Evolutionary conservation across 2,888 invertebrate species (phyloP).

Genomic region (Agriopis marginaria): DNA sequence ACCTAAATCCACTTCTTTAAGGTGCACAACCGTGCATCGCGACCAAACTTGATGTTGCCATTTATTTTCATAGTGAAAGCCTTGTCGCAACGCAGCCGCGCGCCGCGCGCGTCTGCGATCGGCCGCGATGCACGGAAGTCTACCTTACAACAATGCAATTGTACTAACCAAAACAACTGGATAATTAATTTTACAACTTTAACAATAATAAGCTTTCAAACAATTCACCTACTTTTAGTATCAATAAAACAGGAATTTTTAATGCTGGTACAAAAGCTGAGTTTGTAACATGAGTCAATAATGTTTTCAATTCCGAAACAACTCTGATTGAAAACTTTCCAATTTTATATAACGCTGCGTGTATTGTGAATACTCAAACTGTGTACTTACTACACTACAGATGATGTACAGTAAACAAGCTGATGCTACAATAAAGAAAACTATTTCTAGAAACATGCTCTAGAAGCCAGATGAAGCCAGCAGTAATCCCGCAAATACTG

Average conservation of each 20-base stretch:
- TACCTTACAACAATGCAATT: no score
- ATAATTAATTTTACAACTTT: no score
- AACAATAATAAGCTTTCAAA: not conserved
- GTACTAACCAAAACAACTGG: no score
- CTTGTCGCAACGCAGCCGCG: no score
- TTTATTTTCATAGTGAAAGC: no score
- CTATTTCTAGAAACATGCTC: no score
- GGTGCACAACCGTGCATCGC: no score
- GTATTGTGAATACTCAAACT: slow-evolving; percentile 25
- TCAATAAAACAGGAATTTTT: slow-evolving; percentile 9
- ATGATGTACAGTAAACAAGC: not conserved
- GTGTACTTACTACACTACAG: slow-evolving; percentile 7
- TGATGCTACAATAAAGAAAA: not conserved
- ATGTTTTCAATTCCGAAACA: slow-evolving; percentile 25
- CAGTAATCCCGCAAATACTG: no score
- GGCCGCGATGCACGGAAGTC: no score
- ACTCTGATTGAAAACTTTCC: slow-evolving; percentile 31
- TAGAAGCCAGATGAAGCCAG: no score
- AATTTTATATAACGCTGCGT: slow-evolving; percentile 26
- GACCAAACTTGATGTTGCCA: no score
- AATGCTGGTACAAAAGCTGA: slow-evolving; percentile 11
- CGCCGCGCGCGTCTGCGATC: no score
- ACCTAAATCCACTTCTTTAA: not conserved
- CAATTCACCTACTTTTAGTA: not conserved
- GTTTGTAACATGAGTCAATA: slow-evolving; percentile 6